phyloP scores from a whole-genome alignment of 2,888 invertebrate genomes.

The Tipula lateralis region DNA sequence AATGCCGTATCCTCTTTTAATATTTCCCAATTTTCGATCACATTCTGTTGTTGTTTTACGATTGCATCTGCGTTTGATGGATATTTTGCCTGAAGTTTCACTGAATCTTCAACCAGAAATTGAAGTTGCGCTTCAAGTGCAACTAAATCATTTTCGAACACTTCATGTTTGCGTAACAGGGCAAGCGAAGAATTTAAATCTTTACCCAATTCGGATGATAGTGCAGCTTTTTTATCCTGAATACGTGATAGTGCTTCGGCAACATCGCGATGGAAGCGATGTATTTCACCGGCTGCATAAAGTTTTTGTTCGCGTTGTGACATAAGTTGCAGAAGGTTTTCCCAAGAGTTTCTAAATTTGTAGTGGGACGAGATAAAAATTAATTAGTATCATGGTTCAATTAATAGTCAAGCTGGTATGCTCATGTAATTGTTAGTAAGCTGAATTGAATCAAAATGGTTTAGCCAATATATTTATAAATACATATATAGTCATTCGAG shows the following conservation, averaged over 20 bases:
- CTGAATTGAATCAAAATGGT: background rate
- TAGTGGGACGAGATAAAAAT: background rate
- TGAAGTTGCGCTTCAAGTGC: conserved; percentile 88
- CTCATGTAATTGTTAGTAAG: background rate
- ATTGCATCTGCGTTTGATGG: conserved; percentile 92
- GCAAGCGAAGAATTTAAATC: conserved; percentile 83
- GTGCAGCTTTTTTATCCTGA: conserved; percentile 80
- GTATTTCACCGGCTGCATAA: conserved; percentile 93
- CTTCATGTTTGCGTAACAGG: conserved; percentile 80
- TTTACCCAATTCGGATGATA: conserved; percentile 73
- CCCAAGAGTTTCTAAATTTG: conserved; percentile 70
- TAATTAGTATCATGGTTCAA: background rate
- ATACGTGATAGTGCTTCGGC: conserved; percentile 85
- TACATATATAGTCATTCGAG: too few species aligned
- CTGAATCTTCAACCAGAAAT: conserved; percentile 88
- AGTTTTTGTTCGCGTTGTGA: conserved; percentile 81
- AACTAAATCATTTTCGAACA: conserved; percentile 87
- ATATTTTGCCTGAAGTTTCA: conserved; percentile 78
- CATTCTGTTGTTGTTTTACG: conserved; percentile 76
- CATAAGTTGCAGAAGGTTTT: conserved; percentile 78
- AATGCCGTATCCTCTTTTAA: conserved; percentile 77
- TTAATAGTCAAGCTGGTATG: background rate
- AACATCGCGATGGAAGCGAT: conserved; percentile 94
- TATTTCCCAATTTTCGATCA: conserved; percentile 81
- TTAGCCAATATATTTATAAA: background rate